These are phyloP conservation scores for Pagetopsis macropterus DNA, from an alignment of 2,797 vertebrate genomes.

Conservation along the genomic window DNA sequence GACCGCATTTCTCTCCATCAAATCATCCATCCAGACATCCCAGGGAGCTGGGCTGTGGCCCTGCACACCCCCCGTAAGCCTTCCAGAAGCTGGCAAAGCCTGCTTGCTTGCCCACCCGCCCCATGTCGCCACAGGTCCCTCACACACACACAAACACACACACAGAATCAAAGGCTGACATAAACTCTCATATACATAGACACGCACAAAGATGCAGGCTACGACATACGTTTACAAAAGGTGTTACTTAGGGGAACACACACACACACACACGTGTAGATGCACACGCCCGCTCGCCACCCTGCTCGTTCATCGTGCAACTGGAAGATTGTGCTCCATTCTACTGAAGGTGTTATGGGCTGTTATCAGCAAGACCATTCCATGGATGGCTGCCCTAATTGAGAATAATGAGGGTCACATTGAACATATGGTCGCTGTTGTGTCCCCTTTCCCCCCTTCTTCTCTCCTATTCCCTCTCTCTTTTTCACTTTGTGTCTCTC, in stretches of 20 bases:
- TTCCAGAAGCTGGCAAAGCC: slow-evolving; percentile 77
- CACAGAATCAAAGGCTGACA: slow-evolving; percentile 29
- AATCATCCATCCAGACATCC: slow-evolving; percentile 81
- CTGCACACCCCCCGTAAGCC: slow-evolving; percentile 73
- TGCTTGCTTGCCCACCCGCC: slow-evolving; percentile 55
- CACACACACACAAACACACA: slow-evolving; percentile 39
- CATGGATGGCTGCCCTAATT: slow-evolving; percentile 91
- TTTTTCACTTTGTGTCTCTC: slow-evolving; percentile 63
- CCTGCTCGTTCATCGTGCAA: slow-evolving; percentile 70
- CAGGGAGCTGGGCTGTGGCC: slow-evolving; percentile 71
- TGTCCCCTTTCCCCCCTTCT: slow-evolving; percentile 81
- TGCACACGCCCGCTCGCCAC: slow-evolving; percentile 41
- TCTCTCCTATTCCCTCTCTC: slow-evolving; percentile 69
- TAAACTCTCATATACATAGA: slow-evolving; percentile 22
- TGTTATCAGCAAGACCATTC: slow-evolving; percentile 88
- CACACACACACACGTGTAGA: not conserved
- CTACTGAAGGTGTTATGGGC: slow-evolving; percentile 85
- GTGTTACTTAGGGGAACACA: slow-evolving; percentile 20
- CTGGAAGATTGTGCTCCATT: slow-evolving; percentile 76
- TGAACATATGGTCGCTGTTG: slow-evolving; percentile 91
- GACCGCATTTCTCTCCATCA: slow-evolving; percentile 85
- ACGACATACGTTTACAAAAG: slow-evolving; percentile 20
- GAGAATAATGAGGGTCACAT: slow-evolving; percentile 92
- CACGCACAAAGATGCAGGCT: slow-evolving; percentile 13
- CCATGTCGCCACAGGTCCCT: slow-evolving; percentile 56